Evolutionary conservation across 2,888 invertebrate genomes (phyloP), one percentile per base, ranked within the genome.

Genomic region (Junonia oenone): DNA sequence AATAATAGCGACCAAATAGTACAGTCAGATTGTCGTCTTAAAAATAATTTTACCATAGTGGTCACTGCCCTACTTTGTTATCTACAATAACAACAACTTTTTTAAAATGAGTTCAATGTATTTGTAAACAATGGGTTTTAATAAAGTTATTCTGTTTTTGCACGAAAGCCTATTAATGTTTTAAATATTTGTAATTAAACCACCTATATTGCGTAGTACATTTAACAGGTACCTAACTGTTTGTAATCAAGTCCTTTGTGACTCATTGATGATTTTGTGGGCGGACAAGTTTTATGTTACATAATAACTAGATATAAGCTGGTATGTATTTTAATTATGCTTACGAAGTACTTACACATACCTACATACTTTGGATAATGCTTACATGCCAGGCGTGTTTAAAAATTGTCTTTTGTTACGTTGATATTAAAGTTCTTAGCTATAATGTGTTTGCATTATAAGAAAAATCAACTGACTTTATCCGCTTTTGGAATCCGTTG

Each of bases 201-300:
- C 31, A 2, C n/a, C n/a, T n/a, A n/a, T 33, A 33, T n/a, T 33
- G 11, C n/a, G 1, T 11, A n/a, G n/a, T n/a, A n/a, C n/a, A n/a
- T n/a, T n/a, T n/a, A n/a, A n/a, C n/a, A n/a, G n/a, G n/a, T n/a
- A n/a, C n/a, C n/a, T n/a, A n/a, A n/a, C n/a, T n/a, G 31, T 33
- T 33, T 11, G n/a, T 33, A 11, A 6, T 8, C 11, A 29, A n/a
- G 1, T n/a, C 3, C 43, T 19, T 46, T 38, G 27, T 52, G 35
- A 52, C 5, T 45, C 43, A 43, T 11, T 29, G 19, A 31, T 43
- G 29, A 51, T 46, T 37, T 52, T 29, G 45, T 52, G 37, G 46
- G 52, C 52, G 52, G 31, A 45, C 40, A 13, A 6, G 13, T 46
- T 45, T n/a, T 45, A 17, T 38, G 13, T 45, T 14, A 15, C 33